Base-by-base conservation (phyloP, 2,113 vertebrate genomes). In the Rhabdomys dilectus region DNA sequence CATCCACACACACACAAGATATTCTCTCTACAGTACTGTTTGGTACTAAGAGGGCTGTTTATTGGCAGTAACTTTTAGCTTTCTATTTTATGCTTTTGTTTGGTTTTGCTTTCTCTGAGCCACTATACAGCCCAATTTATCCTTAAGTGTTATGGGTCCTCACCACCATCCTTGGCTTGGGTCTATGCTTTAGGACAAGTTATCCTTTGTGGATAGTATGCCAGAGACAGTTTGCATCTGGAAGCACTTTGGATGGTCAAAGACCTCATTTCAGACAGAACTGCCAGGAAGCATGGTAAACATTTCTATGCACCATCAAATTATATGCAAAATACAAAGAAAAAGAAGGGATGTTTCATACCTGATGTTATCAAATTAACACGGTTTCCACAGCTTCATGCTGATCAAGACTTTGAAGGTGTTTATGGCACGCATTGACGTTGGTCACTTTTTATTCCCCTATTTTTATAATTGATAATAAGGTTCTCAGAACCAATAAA, bases 401-500 rank as follows among this genome's bases (percentile, higher is more conserved):
- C 15, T 73, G 64, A 42, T 66, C 3, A 87, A 88, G 36, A 87
- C 82, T 89, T 94, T 39, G 45, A 73, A 85, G 72, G 12, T 91
- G 56, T 94, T 88, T 36, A 88, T 76, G 68, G 31, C 10, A 75
- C 53, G 26, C 31, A 58, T 12, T 51, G 34, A 51, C 26, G 42
- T 34, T 10, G 72, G 34, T 22, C 31, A 68, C 62, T 68, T 48
- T 48, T 77, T 9, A 12, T 92, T 92, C 15, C 12, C 9, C 85
- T 64, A 17, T 93, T 94, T 42, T 36, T 53, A 8, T 82, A 68
- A 62, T 56, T 66, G 53, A 85, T 70, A 22, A 62, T 86, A 53
- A 96, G n/a, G 10, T 19, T 95, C 48, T 94, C 58, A 73, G 78
- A 95, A 78, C 91, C 42, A 82, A 24, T 87, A 34, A 72, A 86